Evolutionary conservation across 1,140 invertebrate species (phyloP).

Genomic region (Apis dorsata): DNA sequence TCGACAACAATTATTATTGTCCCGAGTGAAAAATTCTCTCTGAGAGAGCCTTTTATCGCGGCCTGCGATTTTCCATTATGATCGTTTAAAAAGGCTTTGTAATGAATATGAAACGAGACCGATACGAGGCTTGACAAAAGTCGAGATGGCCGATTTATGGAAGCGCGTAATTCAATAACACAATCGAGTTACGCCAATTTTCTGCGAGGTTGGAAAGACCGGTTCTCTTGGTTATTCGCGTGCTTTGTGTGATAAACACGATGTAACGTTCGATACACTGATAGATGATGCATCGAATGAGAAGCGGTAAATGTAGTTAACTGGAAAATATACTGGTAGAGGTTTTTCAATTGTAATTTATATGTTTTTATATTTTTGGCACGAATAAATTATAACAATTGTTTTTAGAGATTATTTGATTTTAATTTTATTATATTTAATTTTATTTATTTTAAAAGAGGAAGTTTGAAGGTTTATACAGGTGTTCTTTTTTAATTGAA

Average conservation of each 20-base stretch:
- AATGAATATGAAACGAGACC: conserved; percentile 31
- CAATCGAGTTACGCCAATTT: conserved; percentile 15
- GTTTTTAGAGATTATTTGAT: no score
- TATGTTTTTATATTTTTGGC: no score
- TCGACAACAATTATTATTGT: background rate
- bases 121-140: background rate
- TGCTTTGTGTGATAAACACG: background rate
- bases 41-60: conserved; percentile 25
- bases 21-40: background rate
- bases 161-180: conserved; percentile 5
- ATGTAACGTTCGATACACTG: background rate
- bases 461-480: no score
- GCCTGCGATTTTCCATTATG: conserved; percentile 13
- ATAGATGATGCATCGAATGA: background rate
- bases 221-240: background rate
- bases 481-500: no score
- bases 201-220: background rate
- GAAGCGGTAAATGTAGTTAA: background rate
- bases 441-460: no score
- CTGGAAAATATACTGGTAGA: background rate
- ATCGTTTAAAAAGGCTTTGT: conserved; percentile 19
- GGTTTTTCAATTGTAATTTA: background rate
- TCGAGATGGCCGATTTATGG: conserved; percentile 1
- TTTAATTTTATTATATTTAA: no score
- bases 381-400: no score